These are phyloP conservation scores for Allacma fusca DNA, from an alignment of 2,888 invertebrate genomes.

Conservation along the genomic window DNA sequence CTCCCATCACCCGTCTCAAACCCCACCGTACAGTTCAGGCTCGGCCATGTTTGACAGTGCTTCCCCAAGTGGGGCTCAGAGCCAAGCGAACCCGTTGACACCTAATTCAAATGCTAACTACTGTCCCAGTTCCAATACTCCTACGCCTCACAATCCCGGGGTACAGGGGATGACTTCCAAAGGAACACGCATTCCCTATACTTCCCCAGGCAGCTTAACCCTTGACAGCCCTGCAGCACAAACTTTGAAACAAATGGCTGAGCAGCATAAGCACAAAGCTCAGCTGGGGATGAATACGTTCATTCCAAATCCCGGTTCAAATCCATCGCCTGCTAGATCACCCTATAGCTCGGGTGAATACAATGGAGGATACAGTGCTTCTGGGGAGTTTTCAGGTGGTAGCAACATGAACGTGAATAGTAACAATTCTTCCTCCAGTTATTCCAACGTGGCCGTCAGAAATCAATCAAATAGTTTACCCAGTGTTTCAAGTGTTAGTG, in stretches of 20 bases:
- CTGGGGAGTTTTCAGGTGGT: constrained; percentile 19
- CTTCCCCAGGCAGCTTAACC: constrained; percentile 55
- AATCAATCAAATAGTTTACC: constrained; percentile 40
- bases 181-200: constrained; percentile 58
- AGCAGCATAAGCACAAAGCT: constrained; percentile 90
- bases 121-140: neutral
- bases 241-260: constrained; percentile 95
- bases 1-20: constrained; percentile 54
- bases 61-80: constrained; percentile 46
- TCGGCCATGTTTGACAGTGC: constrained; percentile 46
- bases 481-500: constrained; percentile 29
- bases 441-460: constrained; percentile 39
- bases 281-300: constrained; percentile 62
- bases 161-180: constrained; percentile 44
- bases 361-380: constrained; percentile 12
- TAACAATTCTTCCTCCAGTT: constrained; percentile 23
- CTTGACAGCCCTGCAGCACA: constrained; percentile 85
- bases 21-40: constrained; percentile 55
- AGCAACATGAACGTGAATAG: neutral
- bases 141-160: neutral
- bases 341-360: constrained; percentile 44
- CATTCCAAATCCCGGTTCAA: constrained; percentile 38
- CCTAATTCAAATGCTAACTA: constrained; percentile 45
- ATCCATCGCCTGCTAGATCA: constrained; percentile 50
- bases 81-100: constrained; percentile 34